Conservation (phyloP, 1,140 invertebrate species). For the Drosophila pseudoananassae region DNA sequence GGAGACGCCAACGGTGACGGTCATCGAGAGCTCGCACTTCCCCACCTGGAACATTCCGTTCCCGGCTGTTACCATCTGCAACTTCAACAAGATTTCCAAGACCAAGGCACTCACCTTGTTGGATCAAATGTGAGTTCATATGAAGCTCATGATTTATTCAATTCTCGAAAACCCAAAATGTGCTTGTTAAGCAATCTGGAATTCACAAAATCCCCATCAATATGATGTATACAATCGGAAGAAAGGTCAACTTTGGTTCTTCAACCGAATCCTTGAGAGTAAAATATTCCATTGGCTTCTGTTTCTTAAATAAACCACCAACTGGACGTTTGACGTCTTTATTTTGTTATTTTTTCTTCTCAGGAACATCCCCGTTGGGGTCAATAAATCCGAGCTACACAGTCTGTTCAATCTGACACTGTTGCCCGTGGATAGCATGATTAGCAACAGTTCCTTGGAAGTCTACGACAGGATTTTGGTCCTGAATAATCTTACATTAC, state of each 20-base stretch:
- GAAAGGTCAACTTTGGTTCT: conserved; percentile 1
- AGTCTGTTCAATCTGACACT: conserved; percentile 70
- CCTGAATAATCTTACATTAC: conserved; percentile 79
- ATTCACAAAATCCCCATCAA: neutral
- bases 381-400: conserved; percentile 50
- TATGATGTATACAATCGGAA: neutral
- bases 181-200: neutral
- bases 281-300: conserved; percentile 1
- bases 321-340: too few species aligned
- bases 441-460: conserved; percentile 45
- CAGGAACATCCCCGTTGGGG: conserved; percentile 63
- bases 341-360: neutral
- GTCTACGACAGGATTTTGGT: conserved; percentile 83
- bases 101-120: conserved; percentile 52
- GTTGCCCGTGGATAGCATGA: conserved; percentile 48
- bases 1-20: conserved; percentile 84
- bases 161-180: neutral
- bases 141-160: neutral
- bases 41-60: conserved; percentile 90
- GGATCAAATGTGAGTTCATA: conserved; percentile 80
- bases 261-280: neutral
- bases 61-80: conserved; percentile 87
- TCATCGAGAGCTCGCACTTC: conserved; percentile 88
- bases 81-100: conserved; percentile 86
- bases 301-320: neutral